A percentile compares a stretch with the other conserved stretches of the same genome.
Evolutionary conservation across 1,140 invertebrate genomes (phyloP).

Genomic region (Leptinotarsa undecemlineata): DNA sequence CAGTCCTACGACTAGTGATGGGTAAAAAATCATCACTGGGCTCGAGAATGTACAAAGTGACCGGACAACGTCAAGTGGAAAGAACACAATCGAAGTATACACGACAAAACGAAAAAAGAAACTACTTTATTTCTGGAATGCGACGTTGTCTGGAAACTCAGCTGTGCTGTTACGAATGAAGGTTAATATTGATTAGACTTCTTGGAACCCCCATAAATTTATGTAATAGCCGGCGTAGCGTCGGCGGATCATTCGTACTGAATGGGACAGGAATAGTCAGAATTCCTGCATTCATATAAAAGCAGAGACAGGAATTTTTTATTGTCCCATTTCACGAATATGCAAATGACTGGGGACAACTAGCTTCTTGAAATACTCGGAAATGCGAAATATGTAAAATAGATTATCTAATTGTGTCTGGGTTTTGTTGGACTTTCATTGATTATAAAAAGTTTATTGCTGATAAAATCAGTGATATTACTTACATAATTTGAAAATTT

Average conservation of each 20-base stretch:
- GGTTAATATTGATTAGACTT: conserved; percentile 8
- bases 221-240: neutral
- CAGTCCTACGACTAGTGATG: no score
- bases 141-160: neutral
- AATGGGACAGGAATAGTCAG: neutral
- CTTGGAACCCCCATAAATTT: conserved; percentile 5
- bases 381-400: neutral
- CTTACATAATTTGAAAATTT: no score
- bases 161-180: conserved; percentile 5
- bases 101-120: no score
- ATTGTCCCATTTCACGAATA: neutral
- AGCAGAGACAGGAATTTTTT: neutral
- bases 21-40: no score
- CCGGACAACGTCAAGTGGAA: no score
- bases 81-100: no score
- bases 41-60: no score
- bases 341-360: neutral
- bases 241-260: neutral
- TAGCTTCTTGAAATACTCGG: neutral
- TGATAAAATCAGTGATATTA: no score
- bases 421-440: no score
- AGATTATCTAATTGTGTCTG: neutral
- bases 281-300: neutral
- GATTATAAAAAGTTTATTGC: no score
- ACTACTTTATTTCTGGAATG: no score